Conservation (phyloP, 2,797 vertebrate species). For the Cephalopachus bancanus region DNA sequence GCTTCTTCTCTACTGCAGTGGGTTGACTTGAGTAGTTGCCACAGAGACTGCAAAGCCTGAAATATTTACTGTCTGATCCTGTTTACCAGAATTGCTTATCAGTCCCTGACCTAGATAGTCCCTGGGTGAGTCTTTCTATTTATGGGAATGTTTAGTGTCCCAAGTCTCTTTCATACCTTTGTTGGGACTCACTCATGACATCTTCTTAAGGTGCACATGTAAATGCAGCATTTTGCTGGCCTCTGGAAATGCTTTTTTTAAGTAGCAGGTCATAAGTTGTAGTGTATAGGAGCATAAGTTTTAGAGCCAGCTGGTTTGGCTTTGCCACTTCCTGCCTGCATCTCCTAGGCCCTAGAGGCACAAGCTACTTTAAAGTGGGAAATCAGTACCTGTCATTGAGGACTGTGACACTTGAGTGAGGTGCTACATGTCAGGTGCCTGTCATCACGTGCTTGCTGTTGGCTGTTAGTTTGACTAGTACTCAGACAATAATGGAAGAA, state of each 20-base stretch:
- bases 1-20: background rate
- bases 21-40: background rate
- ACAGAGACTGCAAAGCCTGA: background rate
- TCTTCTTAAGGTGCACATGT: background rate
- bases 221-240: background rate
- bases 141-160: background rate
- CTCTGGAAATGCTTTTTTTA: background rate
- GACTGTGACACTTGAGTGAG: background rate
- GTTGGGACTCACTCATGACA: background rate
- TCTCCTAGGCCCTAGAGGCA: background rate
- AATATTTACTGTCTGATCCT: background rate
- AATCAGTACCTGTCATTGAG: background rate
- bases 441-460: background rate
- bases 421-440: background rate
- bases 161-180: background rate
- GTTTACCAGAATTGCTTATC: conserved; percentile 12
- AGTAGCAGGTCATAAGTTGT: too few relatives aligned
- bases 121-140: background rate
- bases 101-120: background rate
- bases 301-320: background rate
- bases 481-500: background rate
- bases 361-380: background rate
- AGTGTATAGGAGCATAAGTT: background rate
- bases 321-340: background rate
- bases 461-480: background rate